Percentiles rank a stretch among this genome's conserved stretches.
phyloP scores from a whole-genome alignment of 2,113 vertebrate genomes.

The Nibea coibor region DNA sequence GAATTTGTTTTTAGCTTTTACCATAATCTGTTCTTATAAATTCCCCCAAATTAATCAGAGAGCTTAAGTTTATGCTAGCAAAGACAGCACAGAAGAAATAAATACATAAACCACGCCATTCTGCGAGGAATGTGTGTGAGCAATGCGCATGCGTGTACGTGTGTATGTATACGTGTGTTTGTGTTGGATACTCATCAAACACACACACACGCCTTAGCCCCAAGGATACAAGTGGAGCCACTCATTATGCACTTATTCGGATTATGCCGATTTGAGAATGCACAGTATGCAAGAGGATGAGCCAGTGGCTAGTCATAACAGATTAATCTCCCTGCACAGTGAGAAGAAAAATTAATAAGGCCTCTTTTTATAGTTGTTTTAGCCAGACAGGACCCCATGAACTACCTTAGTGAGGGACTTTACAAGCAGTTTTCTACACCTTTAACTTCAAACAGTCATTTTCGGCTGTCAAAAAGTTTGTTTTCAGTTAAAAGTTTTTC shows the following conservation, averaged over 20 bases:
- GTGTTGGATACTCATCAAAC: conserved; percentile 71
- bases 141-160: conserved; percentile 9
- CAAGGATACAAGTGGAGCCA: conserved; percentile 55
- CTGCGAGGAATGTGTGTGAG: conserved; percentile 26
- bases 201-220: conserved; percentile 68
- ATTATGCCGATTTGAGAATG: conserved; percentile 55
- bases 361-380: conserved; percentile 2
- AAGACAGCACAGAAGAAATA: conserved; percentile 4
- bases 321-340: conserved; percentile 29
- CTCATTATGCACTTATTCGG: conserved; percentile 60
- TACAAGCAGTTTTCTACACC: conserved; percentile 6
- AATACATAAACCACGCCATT: not conserved
- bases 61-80: not conserved
- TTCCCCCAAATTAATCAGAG: not conserved
- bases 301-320: conserved; percentile 37
- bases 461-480: conserved; percentile 21
- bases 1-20: not conserved
- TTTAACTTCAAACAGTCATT: conserved; percentile 1
- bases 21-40: not conserved
- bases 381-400: conserved; percentile 19
- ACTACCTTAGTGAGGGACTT: conserved; percentile 16
- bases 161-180: conserved; percentile 52
- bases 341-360: conserved; percentile 16
- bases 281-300: conserved; percentile 45
- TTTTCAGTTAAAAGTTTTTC: conserved; percentile 8